Percentiles rank a stretch among this genome's conserved stretches.
phyloP scores from a whole-genome alignment of 2,888 invertebrate genomes.

The Netelia melanura region DNA sequence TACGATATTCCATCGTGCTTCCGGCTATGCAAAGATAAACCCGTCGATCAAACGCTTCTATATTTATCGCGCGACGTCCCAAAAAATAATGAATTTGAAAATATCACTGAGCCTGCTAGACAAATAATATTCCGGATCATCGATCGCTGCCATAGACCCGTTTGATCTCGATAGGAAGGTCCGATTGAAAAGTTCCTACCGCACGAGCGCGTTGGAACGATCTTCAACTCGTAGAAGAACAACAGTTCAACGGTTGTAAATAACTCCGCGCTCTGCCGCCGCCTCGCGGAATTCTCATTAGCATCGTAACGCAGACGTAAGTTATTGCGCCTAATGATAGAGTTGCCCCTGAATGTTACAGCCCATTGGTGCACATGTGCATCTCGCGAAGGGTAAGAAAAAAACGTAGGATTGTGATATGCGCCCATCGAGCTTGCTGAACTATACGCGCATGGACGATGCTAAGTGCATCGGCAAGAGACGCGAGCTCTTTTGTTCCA shows the following conservation, averaged over 20 bases:
- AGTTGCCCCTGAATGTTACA: slow-evolving; percentile 72
- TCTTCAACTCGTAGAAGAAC: slow-evolving; percentile 26
- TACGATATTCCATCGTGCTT: too few species aligned
- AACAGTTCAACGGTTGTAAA: slow-evolving; percentile 66
- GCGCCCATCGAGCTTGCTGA: not conserved
- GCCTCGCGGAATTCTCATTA: slow-evolving; percentile 78
- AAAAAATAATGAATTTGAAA: too few species aligned
- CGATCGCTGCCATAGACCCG: too few species aligned
- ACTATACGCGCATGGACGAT: not conserved
- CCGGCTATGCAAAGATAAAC: too few species aligned
- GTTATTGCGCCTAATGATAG: slow-evolving; percentile 80
- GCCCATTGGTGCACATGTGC: slow-evolving; percentile 42
- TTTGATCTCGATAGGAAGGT: too few species aligned
- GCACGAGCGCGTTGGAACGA: not conserved
- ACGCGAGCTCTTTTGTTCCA: not conserved
- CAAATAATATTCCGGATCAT: too few species aligned
- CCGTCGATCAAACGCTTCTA: too few species aligned
- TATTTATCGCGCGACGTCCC: too few species aligned
- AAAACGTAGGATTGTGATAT: slow-evolving; percentile 30
- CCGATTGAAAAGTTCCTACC: too few species aligned
- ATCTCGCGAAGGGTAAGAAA: slow-evolving; percentile 21
- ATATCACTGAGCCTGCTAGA: too few species aligned
- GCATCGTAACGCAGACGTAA: slow-evolving; percentile 78
- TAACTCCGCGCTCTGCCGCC: slow-evolving; percentile 58
- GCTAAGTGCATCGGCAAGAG: not conserved